These are phyloP conservation scores for Panulirus ornatus DNA, from an alignment of 1,140 invertebrate genomes.

Conservation along the genomic window DNA sequence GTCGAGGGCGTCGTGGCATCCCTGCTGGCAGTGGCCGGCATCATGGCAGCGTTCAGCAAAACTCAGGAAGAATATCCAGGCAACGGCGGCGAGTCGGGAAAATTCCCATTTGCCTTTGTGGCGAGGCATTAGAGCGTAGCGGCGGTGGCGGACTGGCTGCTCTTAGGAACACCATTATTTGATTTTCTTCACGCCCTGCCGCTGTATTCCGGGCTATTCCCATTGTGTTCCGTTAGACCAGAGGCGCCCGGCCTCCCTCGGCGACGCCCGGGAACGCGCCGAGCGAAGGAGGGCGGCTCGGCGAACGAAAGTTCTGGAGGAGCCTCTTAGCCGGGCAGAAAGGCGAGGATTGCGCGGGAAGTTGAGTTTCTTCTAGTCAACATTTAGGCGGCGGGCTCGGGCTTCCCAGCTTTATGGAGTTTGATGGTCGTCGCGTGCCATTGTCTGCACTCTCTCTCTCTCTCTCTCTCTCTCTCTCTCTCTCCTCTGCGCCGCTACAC, in stretches of 20 bases:
- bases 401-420: slow-evolving; percentile 17
- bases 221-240: neutral
- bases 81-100: slow-evolving; percentile 29
- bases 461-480: neutral
- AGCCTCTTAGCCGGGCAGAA: neutral
- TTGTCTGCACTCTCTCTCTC: slow-evolving; percentile 10
- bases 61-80: slow-evolving; percentile 31
- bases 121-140: slow-evolving; percentile 33
- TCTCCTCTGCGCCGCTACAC: neutral
- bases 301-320: neutral
- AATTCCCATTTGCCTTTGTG: slow-evolving; percentile 48
- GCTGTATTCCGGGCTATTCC: neutral
- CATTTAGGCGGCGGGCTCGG: slow-evolving; percentile 16
- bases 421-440: slow-evolving; percentile 34
- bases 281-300: neutral
- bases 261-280: neutral
- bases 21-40: neutral
- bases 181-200: slow-evolving; percentile 1
- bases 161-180: neutral
- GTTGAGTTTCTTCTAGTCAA: slow-evolving; percentile 6
- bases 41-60: slow-evolving; percentile 41
- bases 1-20: too few species aligned
- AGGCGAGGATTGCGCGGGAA: slow-evolving; percentile 21
- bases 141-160: neutral
- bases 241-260: neutral